Conservation (phyloP, 1,140 invertebrate species). For the Zaprionus vittiger region DNA sequence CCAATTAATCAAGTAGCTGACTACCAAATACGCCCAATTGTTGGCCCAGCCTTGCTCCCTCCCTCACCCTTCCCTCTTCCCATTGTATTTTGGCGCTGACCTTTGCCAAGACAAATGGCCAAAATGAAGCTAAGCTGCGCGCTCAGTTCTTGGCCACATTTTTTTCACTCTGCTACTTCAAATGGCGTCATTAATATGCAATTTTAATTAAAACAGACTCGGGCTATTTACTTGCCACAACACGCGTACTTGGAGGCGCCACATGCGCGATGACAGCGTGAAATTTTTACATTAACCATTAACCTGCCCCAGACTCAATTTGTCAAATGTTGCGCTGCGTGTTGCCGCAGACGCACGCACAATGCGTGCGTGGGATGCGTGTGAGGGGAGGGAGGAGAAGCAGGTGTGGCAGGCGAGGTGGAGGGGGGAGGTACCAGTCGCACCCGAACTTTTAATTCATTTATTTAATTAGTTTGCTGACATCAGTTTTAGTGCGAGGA, state of each 20-base stretch:
- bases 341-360: constrained; percentile 32
- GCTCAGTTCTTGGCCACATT: constrained; percentile 20
- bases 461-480: constrained; percentile 42
- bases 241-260: constrained; percentile 14
- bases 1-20: constrained; percentile 76
- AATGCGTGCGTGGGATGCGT: constrained; percentile 8
- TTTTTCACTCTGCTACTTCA: constrained; percentile 23
- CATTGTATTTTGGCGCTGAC: constrained; percentile 50
- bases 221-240: constrained; percentile 28
- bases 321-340: constrained; percentile 56
- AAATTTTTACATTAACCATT: constrained; percentile 54
- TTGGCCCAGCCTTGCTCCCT: not conserved
- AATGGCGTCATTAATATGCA: constrained; percentile 79
- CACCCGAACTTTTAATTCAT: constrained; percentile 29
- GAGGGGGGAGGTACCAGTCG: not conserved
- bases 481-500: constrained; percentile 41
- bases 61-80: not conserved
- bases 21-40: constrained; percentile 64
- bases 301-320: constrained; percentile 57
- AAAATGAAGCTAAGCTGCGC: constrained; percentile 6
- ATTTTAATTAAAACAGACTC: constrained; percentile 75
- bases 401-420: not conserved
- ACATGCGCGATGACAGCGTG: constrained; percentile 69
- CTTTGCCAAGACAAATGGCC: constrained; percentile 57
- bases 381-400: not conserved